Percentiles rank a stretch among this genome's conserved stretches.
phyloP scores from a whole-genome alignment of 1,140 invertebrate species.

The Coptotermes formosanus region DNA sequence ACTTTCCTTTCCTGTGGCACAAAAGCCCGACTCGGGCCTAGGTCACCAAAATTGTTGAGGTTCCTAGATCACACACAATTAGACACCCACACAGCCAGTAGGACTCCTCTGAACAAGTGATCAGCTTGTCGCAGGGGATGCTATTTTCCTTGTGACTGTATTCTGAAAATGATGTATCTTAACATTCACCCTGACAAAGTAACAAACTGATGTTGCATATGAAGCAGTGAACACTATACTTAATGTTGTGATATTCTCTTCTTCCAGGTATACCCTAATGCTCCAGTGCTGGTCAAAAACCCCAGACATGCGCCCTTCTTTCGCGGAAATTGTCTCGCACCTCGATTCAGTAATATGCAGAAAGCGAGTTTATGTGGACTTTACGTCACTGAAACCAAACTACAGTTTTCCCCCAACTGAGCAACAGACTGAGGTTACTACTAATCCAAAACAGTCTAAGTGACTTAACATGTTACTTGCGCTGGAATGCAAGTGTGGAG shows the following conservation, averaged over 20 bases:
- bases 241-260: background rate
- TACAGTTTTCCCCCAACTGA: constrained; percentile 31
- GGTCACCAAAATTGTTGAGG: too few relatives aligned
- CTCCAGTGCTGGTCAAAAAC: constrained; percentile 24
- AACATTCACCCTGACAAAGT: too few relatives aligned
- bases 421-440: background rate
- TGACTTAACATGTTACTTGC: background rate
- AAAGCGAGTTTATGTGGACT: constrained; percentile 28
- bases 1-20: too few relatives aligned
- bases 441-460: background rate
- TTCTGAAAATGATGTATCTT: too few relatives aligned
- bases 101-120: too few relatives aligned
- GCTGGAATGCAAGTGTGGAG: background rate
- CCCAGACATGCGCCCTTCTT: constrained; percentile 25
- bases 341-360: background rate
- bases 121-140: too few relatives aligned
- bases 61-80: too few relatives aligned
- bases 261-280: constrained; percentile 27
- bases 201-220: too few relatives aligned
- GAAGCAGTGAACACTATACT: too few relatives aligned
- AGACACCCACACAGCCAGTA: too few relatives aligned
- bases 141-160: too few relatives aligned
- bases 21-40: too few relatives aligned
- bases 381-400: background rate
- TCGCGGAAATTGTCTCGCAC: constrained; percentile 8